A percentile compares a stretch with the other conserved stretches of the same genome.
Conservation (phyloP, 2,888 invertebrate genomes). For the Athalia rosae region DNA sequence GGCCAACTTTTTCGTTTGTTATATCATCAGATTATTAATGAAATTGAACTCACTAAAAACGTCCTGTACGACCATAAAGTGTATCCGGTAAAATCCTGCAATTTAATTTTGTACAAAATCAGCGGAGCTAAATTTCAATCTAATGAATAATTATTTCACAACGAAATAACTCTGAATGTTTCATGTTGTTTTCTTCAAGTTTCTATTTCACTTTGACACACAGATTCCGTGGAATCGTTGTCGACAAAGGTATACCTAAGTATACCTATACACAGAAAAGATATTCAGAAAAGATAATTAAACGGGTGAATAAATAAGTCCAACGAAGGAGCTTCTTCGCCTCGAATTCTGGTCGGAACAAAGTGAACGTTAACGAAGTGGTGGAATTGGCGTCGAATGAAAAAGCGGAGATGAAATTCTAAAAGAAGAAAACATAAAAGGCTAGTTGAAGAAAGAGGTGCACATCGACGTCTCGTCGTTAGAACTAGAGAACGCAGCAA, state of each 20-base stretch:
- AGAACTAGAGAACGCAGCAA: slow-evolving; percentile 32
- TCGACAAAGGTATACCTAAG: not conserved
- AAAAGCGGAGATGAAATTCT: not conserved
- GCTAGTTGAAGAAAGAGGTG: not conserved
- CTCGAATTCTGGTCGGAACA: not conserved
- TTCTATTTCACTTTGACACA: slow-evolving; percentile 11
- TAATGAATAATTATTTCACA: slow-evolving; percentile 11
- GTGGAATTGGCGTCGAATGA: not conserved
- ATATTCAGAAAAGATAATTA: slow-evolving; percentile 27
- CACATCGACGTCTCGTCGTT: slow-evolving; percentile 6
- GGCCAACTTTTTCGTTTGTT: no score
- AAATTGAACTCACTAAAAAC: no score
- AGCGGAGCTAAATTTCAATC: not conserved
- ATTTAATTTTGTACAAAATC: not conserved
- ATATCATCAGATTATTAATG: no score
- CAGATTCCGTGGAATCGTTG: slow-evolving; percentile 5
- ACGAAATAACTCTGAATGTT: not conserved
- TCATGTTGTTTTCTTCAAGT: slow-evolving; percentile 4
- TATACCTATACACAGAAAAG: not conserved
- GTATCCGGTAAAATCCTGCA: not conserved
- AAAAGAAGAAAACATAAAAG: not conserved
- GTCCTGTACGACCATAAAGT: no score
- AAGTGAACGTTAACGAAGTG: slow-evolving; percentile 10
- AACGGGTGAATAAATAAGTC: slow-evolving; percentile 29
- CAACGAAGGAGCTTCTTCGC: not conserved